Evolutionary conservation across 2,888 invertebrate genomes (phyloP), one percentile per base, ranked within the genome.

Genomic region (Harpalus rubripes): DNA sequence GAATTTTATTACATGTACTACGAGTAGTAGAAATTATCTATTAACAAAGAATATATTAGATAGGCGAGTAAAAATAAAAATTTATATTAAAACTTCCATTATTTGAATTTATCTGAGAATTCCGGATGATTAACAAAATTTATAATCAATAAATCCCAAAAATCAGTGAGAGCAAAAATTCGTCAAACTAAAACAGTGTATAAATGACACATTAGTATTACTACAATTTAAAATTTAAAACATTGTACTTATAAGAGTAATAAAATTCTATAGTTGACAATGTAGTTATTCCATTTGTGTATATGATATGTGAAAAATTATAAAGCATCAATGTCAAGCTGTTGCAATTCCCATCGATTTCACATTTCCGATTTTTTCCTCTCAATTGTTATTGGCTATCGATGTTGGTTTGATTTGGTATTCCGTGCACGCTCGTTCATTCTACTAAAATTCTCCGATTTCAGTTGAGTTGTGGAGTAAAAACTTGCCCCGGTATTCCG

Each of bases 361-460:
- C 41, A 74, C 72, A 74, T 74, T 74, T 74, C 72, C 72, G 72
- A 74, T 74, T 74, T 74, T 74, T 74, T 74, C 12, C 22, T 10
- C 44, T 74, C 72, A 74, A 74, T 74, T 74, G 72, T 74, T 74
- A 44, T 74, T 74, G 72, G 72, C 44, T 74, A 18, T 74, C 44
- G 72, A 74, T 44, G 44, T 52, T 52, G 44, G 32, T 52, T 52
- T 12, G 44, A 52, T 52, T 52, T 52, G 12, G 44, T 52, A 52
- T 52, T 52, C 44, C 2, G 44, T 52, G 44, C 44, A 52, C 44
- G 44, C 44, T 52, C 16, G 39, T 79, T 79, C 79, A 79, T 79
- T 79, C 79, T 79, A 61, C 59, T 61, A 79, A 79, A 79, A 79
- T 79, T 79, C 79, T 79, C 59, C 61, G 79, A 79, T 79, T 79